A percentile compares a stretch with the other conserved stretches of the same genome.
Conservation (phyloP, 2,113 vertebrate species). For the Phocoena sinus region DNA sequence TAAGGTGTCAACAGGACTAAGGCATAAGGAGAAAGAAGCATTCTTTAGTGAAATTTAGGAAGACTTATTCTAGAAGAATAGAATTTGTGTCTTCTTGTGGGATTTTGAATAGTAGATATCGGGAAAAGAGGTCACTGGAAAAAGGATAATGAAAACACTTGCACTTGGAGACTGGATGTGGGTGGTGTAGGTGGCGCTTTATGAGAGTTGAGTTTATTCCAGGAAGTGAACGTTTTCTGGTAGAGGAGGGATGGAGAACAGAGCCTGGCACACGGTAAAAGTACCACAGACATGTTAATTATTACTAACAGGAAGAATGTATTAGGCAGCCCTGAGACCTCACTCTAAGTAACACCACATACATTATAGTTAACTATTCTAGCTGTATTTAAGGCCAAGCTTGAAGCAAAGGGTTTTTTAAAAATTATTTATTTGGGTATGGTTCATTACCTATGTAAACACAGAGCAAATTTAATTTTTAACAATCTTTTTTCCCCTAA, state of each 20-base stretch:
- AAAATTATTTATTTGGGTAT: not conserved
- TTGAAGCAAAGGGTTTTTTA: not conserved
- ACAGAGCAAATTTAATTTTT: not conserved
- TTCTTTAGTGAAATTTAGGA: not conserved
- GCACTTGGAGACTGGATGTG: not conserved
- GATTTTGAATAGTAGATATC: not conserved
- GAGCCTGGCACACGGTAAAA: accelerated
- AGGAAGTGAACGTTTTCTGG: not conserved
- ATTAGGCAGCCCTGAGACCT: not conserved
- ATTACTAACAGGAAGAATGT: not conserved
- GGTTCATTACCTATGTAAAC: not conserved
- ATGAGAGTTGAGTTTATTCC: not conserved
- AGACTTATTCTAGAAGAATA: not conserved
- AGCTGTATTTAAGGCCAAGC: not conserved
- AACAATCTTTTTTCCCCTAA: not conserved
- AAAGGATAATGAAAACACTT: not conserved
- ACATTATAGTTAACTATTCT: not conserved
- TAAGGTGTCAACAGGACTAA: not conserved
- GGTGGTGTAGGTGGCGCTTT: too few relatives aligned
- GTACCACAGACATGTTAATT: not conserved
- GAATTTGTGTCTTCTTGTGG: not conserved
- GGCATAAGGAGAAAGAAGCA: not conserved
- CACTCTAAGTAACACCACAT: not conserved
- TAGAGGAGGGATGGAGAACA: not conserved
- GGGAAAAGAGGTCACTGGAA: not conserved